Evolutionary conservation across 2,113 vertebrate genomes (phyloP).

Genomic region (Candoia aspera): DNA sequence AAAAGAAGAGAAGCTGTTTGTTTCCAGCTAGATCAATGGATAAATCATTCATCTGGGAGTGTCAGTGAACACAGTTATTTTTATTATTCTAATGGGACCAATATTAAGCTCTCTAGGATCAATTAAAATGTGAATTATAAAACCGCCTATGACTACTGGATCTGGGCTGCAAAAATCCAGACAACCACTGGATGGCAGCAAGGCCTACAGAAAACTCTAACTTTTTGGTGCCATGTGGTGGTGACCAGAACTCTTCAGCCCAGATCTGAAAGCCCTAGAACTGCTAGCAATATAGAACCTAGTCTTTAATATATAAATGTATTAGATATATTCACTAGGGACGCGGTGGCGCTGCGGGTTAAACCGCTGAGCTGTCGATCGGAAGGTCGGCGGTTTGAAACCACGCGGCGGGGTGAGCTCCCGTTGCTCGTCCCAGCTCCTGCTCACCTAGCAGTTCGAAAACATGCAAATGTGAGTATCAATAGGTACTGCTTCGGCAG

Average conservation of each 20-base stretch:
- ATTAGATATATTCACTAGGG: neutral
- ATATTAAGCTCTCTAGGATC: neutral
- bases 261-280: neutral
- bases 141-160: neutral
- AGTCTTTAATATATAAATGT: neutral
- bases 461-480: no score
- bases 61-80: neutral
- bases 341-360: no score
- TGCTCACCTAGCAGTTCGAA: no score
- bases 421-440: no score
- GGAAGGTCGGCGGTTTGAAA: no score
- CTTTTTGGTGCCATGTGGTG: neutral
- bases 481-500: no score
- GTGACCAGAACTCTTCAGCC: neutral
- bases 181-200: no score
- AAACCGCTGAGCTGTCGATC: no score
- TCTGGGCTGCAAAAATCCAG: no score
- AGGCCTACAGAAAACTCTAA: neutral
- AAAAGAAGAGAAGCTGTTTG: neutral
- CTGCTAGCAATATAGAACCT: neutral
- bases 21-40: neutral
- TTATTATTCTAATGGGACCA: neutral
- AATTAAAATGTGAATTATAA: neutral
- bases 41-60: neutral
- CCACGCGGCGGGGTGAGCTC: no score